Evolutionary conservation across 2,113 vertebrate genomes (phyloP).

Genomic region (Azemiops feae): DNA sequence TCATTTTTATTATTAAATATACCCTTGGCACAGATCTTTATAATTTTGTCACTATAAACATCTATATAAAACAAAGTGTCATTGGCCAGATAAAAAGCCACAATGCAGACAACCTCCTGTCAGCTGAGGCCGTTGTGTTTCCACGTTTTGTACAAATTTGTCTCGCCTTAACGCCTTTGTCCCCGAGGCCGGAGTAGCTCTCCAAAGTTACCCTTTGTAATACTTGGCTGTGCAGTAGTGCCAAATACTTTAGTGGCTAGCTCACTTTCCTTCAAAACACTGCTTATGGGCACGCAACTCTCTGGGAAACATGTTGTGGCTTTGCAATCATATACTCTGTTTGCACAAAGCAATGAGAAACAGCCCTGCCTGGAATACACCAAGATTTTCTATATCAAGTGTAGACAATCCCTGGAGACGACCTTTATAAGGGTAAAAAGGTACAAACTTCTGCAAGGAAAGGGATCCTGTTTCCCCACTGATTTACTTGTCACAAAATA

Average conservation of each 20-base stretch:
- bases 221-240: not conserved
- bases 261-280: not conserved
- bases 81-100: not conserved
- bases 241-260: not conserved
- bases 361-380: not conserved
- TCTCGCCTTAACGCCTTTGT: not conserved
- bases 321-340: not conserved
- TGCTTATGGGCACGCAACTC: not conserved
- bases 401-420: not conserved
- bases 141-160: not conserved
- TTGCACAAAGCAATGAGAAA: not conserved
- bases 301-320: not conserved
- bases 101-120: not conserved
- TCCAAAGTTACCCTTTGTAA: not conserved
- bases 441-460: not conserved
- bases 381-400: not conserved
- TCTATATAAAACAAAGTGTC: not conserved
- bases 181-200: not conserved
- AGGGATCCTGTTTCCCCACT: not conserved
- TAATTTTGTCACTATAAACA: slow-evolving; percentile 1
- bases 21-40: not conserved
- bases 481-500: not conserved
- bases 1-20: slow-evolving; percentile 19
- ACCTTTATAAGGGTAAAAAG: no score
- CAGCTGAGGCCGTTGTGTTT: not conserved